Percentiles rank a stretch among this genome's conserved stretches.
These are phyloP conservation scores for Melanotaenia pygmaea DNA, from an alignment of 2,797 vertebrate species.

Conservation along the genomic window DNA sequence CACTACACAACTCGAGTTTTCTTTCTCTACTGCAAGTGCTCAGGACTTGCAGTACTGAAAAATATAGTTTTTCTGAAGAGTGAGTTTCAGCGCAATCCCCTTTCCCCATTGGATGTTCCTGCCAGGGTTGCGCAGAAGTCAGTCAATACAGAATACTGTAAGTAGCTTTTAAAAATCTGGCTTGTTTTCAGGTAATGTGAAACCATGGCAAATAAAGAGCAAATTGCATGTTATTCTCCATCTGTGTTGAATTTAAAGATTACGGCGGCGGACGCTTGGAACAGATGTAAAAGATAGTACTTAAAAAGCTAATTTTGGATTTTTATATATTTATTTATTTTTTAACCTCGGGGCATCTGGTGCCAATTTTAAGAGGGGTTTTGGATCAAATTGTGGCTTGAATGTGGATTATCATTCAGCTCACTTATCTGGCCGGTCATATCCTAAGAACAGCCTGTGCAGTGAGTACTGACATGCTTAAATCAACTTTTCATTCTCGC, in stretches of 20 bases:
- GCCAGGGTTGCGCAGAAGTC: not conserved
- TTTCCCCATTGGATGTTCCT: not conserved
- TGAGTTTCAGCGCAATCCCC: not conserved
- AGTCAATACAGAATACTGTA: conserved; percentile 16
- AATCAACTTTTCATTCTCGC: conserved; percentile 19
- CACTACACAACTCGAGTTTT: not conserved
- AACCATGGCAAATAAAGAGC: conserved; percentile 71
- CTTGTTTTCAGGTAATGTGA: conserved; percentile 70
- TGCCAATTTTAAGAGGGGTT: conserved; percentile 75
- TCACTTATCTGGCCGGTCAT: conserved; percentile 53
- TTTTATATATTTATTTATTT: conserved; percentile 57
- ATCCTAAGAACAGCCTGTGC: conserved; percentile 25
- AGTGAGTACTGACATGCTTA: conserved; percentile 30
- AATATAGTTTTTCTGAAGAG: not conserved
- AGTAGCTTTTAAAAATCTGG: conserved; percentile 46
- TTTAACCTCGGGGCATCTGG: conserved; percentile 76
- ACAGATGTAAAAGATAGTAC: conserved; percentile 50
- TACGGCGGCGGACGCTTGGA: not conserved
- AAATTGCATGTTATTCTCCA: conserved; percentile 72
- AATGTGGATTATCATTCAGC: conserved; percentile 66
- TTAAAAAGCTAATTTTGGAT: conserved; percentile 81
- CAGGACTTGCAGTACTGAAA: not conserved
- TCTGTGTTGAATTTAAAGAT: conserved; percentile 79
- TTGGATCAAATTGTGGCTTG: conserved; percentile 67
- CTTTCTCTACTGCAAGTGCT: not conserved